Conservation (phyloP, 1,140 invertebrate species). For the Tribolium castaneum region DNA sequence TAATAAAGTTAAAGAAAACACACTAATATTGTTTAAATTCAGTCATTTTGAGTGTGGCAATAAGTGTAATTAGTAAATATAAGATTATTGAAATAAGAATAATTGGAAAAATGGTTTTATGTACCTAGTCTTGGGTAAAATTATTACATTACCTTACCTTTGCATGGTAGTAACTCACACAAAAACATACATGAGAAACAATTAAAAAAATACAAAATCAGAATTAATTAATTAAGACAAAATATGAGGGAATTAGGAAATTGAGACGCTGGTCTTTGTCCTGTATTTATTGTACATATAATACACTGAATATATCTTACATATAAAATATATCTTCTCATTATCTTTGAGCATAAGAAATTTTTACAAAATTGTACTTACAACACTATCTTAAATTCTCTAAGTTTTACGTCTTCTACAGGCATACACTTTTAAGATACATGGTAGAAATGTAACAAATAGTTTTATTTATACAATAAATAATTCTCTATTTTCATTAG, state of each 20-base stretch:
- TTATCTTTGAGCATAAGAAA: conserved; percentile 29
- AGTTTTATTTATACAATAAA: not conserved
- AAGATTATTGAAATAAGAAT: no score
- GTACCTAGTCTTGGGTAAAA: no score
- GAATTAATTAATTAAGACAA: no score
- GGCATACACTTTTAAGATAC: not conserved
- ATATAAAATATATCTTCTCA: conserved; percentile 40
- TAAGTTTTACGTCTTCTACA: conserved; percentile 18
- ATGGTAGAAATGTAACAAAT: conserved; percentile 8
- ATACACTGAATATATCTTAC: conserved; percentile 38
- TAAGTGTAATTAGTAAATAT: no score
- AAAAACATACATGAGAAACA: no score
- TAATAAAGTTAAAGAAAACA: no score
- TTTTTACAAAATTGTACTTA: conserved; percentile 28
- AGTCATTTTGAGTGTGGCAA: no score
- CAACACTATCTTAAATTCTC: conserved; percentile 6
- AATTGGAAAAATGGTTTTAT: no score
- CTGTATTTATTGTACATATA: conserved; percentile 36
- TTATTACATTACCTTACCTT: no score
- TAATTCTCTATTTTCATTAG: not conserved
- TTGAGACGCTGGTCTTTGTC: not conserved
- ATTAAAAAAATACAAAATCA: no score
- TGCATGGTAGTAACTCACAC: no score
- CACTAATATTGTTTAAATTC: no score
- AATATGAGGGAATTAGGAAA: not conserved